Conservation (phyloP, 2,888 invertebrate species). For the Limnephilus marmoratus region DNA sequence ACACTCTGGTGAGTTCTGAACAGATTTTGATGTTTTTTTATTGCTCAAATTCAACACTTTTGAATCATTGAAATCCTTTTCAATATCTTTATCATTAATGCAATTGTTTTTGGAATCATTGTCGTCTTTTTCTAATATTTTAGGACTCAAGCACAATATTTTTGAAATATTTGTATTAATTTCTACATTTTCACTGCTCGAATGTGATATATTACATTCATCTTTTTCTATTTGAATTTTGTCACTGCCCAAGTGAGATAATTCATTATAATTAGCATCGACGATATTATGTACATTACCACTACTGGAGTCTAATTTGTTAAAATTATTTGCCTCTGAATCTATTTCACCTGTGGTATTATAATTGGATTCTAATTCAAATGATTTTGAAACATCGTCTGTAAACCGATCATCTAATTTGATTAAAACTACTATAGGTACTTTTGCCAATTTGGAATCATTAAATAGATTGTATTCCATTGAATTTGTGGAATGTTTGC, state of each 20-base stretch:
- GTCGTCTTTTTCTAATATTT: background rate
- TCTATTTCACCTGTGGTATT: background rate
- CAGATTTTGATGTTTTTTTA: background rate
- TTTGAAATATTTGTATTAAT: background rate
- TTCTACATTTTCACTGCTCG: background rate
- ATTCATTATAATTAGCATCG: background rate
- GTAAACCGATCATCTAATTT: constrained; percentile 14
- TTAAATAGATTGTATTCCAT: constrained; percentile 34
- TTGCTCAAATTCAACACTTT: background rate
- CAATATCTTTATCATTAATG: background rate
- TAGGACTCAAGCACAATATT: background rate
- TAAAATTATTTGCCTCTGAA: background rate
- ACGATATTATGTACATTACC: background rate
- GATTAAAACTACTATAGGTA: constrained; percentile 30
- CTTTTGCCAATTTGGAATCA: constrained; percentile 38
- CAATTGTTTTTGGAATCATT: background rate
- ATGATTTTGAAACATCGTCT: background rate
- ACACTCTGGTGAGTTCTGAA: background rate
- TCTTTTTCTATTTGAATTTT: background rate
- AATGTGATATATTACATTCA: background rate
- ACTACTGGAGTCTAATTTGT: background rate
- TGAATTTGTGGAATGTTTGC: constrained; percentile 25
- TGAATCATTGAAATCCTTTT: background rate
- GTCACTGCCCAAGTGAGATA: background rate
- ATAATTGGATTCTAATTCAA: background rate